phyloP scores from a whole-genome alignment of 2,797 vertebrate genomes.

The Orientallactaga sibirica region DNA sequence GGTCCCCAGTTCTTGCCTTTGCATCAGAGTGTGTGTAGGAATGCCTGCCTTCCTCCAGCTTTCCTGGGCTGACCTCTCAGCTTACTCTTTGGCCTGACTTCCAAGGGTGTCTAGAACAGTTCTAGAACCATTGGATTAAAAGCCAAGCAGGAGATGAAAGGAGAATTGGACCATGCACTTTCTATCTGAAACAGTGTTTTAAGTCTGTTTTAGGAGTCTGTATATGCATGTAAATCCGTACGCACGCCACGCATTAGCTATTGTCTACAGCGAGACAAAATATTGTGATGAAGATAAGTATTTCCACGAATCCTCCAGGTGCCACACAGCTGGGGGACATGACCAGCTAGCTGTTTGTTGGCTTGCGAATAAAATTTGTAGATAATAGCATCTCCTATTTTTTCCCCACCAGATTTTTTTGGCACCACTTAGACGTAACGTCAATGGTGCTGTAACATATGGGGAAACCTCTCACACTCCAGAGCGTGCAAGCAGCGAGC shows the following conservation, averaged over 20 bases:
- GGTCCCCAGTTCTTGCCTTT: not conserved
- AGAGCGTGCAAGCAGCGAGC: conserved; percentile 73
- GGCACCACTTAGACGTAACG: conserved; percentile 64
- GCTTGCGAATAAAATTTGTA: conserved; percentile 67
- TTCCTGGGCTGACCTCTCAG: not conserved
- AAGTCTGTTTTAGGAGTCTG: conserved; percentile 8
- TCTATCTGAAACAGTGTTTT: not conserved
- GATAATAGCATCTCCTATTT: conserved; percentile 58
- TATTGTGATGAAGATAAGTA: conserved; percentile 69
- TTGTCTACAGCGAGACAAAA: conserved; percentile 58
- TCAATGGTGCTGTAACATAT: conserved; percentile 76
- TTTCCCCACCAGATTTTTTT: conserved; percentile 54
- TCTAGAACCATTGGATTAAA: not conserved
- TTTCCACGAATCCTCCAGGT: conserved; percentile 61
- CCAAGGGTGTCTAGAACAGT: not conserved
- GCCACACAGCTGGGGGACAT: conserved; percentile 54
- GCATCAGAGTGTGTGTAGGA: not conserved
- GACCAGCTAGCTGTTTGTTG: conserved; percentile 47
- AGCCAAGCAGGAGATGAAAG: not conserved
- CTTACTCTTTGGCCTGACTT: not conserved
- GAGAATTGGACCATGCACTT: not conserved
- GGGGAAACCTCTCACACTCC: conserved; percentile 70
- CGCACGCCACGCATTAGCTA: not conserved
- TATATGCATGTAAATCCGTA: not conserved
- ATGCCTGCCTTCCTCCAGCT: not conserved